A percentile compares a stretch with the other conserved stretches of the same genome.
phyloP scores from a whole-genome alignment of 1,140 invertebrate genomes.

The Drosophila teissieri region DNA sequence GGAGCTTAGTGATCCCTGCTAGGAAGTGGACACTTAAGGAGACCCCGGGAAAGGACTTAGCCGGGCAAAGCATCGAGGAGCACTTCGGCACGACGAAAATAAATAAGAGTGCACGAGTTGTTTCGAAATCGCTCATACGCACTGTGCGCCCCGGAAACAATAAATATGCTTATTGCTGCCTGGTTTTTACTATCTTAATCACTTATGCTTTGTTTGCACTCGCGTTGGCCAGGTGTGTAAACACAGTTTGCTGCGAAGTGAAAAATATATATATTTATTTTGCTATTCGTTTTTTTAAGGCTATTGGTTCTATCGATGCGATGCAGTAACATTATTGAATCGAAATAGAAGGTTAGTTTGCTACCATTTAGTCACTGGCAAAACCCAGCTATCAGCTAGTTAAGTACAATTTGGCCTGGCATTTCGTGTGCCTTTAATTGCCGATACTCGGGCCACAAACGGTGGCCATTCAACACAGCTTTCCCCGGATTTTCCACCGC shows the following conservation, averaged over 20 bases:
- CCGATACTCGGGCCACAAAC: constrained; percentile 21
- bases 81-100: not conserved
- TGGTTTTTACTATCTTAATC: not conserved
- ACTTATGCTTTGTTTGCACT: not conserved
- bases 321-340: too few relatives aligned
- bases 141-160: not conserved
- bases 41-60: constrained; percentile 7
- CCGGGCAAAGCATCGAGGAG: not conserved
- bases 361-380: too few relatives aligned
- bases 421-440: constrained; percentile 30
- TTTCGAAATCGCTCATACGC: constrained; percentile 9
- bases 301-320: too few relatives aligned
- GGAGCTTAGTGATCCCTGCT: constrained; percentile 35
- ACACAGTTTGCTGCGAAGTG: not conserved
- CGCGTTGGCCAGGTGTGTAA: not conserved
- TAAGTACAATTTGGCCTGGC: not conserved
- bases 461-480: not conserved
- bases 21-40: constrained; percentile 42
- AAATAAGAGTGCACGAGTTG: not conserved
- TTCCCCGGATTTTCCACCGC: not conserved
- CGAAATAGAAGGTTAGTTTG: too few relatives aligned
- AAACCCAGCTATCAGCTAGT: too few relatives aligned
- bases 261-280: not conserved
- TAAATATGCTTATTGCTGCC: not conserved
- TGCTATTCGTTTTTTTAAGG: too few relatives aligned